Base-by-base conservation (phyloP, 2,113 vertebrate species). In the Thunnus maccoyii region DNA sequence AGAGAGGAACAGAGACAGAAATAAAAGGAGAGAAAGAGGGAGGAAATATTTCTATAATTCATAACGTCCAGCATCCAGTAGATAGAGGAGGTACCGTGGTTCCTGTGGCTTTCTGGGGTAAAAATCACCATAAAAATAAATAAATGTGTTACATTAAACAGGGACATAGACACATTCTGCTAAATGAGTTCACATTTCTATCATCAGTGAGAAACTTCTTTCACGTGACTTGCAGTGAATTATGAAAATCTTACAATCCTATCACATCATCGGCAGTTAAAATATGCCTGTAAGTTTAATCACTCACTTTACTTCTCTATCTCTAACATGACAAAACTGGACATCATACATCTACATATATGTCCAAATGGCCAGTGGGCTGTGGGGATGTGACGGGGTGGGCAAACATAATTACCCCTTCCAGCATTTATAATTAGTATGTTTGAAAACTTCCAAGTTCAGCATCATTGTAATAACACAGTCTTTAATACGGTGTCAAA, bases 31-130 rank as follows among this genome's bases (percentile, higher is more conserved):
- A 52, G 61, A 9, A 55, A 25, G 3, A 71, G 4, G 52, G 18
- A 51, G 30, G 41, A 78, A 81, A 66, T 65, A 48, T 51, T 86
- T 73, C 54, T 47, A 8, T 69, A 62, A 63, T 63, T 70, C 20
- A 44, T 17, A 18, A 56, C 17, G 13, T 47, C 16, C 44, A 60
- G 27, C 9, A 52, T 62, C n/a, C 25, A 51, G 56, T 22, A 12
- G n/a, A 25, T 7, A 4, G 48, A 48, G 17, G 36, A 48, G 52
- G 63, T 5, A 62, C 36, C 8, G 36, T 8, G 7, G 36, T 4
- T 69, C 17, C 3, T 20, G 27, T 36, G 36, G n/a, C 48, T 68
- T 54, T 57, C 51, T 66, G 61, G 8, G 5, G 47, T 51, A 30
- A 22, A 78, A 71, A 13, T 27, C 48, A 62, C 4, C 0, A 8